Evolutionary conservation across 2,888 invertebrate genomes (phyloP), one percentile per base, ranked within the genome.

Genomic region (Isotomurus palustris): DNA sequence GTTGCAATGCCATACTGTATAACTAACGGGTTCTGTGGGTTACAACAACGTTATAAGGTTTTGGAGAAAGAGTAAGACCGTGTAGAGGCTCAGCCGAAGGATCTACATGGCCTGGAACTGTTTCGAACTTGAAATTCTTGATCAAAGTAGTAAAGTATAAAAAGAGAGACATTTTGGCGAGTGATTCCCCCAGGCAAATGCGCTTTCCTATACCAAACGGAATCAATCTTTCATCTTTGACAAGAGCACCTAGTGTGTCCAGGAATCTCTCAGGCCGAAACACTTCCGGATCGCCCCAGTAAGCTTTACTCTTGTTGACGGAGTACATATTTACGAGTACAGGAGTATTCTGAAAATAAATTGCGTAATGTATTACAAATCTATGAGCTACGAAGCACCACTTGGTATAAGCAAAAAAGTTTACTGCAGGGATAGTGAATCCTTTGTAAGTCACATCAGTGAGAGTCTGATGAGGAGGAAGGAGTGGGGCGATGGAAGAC

Each of bases 171-270:
- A 81, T 78, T 69, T 80, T 82, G 0, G 83, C 84, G 44, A 84
- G 72, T 1, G 79, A 75, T 72, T 84, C 84, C 1, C 84, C 85
- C 1, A 83, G 77, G 70, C 85, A 85, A 22, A 82, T 77, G 58
- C 84, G 76, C 66, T 81, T 81, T 61, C 83, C 83, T 83, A 24
- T 49, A 5, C 62, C 62, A 41, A 62, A 62, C 12, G 53, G 14
- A 8, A 56, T 2, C 1, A 53, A 3, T 12, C 24, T 25, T 8
- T 36, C 50, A 2, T 35, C 48, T 24, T 35, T 27, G 28, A 51
- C 47, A 5, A 59, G n/a, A 4, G 24, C 17, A 4, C 58, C 58
- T 3, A 53, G 53, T 6, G 24, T 6, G 5, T 12, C 48, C 3
- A 62, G 44, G 51, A 53, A 62, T 28, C 62, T 21, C 24, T 58